phyloP scores from a whole-genome alignment of 1,140 invertebrate genomes.

The Drosophila gunungcola region DNA sequence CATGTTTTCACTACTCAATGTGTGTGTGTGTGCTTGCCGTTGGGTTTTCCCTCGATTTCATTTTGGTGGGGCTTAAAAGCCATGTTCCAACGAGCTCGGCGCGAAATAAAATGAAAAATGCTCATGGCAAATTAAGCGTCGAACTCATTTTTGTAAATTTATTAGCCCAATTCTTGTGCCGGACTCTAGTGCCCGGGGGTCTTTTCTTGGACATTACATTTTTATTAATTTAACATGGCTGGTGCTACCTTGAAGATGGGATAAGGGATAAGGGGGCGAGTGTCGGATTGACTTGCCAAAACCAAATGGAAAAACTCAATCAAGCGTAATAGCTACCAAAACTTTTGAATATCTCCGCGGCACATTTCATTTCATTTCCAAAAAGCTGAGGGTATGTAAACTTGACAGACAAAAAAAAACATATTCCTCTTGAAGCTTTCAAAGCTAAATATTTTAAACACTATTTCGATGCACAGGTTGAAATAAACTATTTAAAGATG shows the following conservation, averaged over 20 bases:
- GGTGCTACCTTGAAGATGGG: conserved; percentile 39
- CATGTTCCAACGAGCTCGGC: conserved; percentile 18
- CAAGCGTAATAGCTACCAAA: conserved; percentile 65
- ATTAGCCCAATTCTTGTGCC: conserved; percentile 71
- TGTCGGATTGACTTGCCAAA: conserved; percentile 37
- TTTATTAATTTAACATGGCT: conserved; percentile 76
- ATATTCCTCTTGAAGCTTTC: background rate
- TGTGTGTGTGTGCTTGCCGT: conserved; percentile 12
- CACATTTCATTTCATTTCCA: conserved; percentile 20
- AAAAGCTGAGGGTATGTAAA: background rate
- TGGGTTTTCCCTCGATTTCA: conserved; percentile 47
- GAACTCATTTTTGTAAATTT: conserved; percentile 81
- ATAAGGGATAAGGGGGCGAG: background rate
- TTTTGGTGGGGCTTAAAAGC: conserved; percentile 46
- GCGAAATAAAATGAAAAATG: conserved; percentile 78
- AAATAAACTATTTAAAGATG: too few relatives aligned
- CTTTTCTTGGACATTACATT: conserved; percentile 64
- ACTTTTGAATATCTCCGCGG: conserved; percentile 47
- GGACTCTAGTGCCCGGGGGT: conserved; percentile 32
- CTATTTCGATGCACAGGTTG: too few relatives aligned
- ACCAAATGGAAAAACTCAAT: conserved; percentile 69
- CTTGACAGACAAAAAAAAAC: background rate
- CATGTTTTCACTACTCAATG: conserved; percentile 29
- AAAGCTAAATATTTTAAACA: too few relatives aligned
- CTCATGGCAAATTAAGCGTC: conserved; percentile 81